Conservation (phyloP, 2,797 vertebrate genomes). For the Heliangelus exortis region DNA sequence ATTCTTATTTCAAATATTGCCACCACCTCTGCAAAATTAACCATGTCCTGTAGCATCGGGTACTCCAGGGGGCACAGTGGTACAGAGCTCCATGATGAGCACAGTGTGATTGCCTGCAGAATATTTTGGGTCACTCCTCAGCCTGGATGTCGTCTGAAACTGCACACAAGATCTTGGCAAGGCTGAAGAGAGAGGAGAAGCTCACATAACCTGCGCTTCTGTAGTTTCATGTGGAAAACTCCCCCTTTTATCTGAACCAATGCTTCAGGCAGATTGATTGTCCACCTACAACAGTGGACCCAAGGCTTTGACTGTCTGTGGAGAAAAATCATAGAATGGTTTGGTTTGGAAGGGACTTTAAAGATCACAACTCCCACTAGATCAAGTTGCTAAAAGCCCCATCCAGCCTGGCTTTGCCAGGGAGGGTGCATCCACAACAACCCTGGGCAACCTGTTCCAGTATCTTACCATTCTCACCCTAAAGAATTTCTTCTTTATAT, state of each 20-base stretch:
- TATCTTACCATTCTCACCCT: too few species aligned
- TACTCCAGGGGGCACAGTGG: not conserved
- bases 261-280: not conserved
- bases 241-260: not conserved
- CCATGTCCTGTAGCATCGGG: not conserved
- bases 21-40: not conserved
- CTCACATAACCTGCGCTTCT: not conserved
- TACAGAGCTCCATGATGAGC: not conserved
- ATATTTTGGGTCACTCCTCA: not conserved
- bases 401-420: too few species aligned
- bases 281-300: not conserved
- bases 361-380: too few species aligned
- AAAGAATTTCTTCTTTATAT: too few species aligned
- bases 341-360: too few species aligned
- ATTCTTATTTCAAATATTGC: not conserved
- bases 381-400: too few species aligned
- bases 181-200: not conserved
- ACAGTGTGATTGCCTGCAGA: not conserved
- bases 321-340: not conserved
- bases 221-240: not conserved
- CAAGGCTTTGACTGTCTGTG: not conserved
- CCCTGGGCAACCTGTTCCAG: too few species aligned
- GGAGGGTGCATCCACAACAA: too few species aligned
- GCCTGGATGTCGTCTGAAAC: not conserved
- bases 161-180: not conserved